phyloP scores from a whole-genome alignment of 2,113 vertebrate genomes.

The Eulemur macaco region DNA sequence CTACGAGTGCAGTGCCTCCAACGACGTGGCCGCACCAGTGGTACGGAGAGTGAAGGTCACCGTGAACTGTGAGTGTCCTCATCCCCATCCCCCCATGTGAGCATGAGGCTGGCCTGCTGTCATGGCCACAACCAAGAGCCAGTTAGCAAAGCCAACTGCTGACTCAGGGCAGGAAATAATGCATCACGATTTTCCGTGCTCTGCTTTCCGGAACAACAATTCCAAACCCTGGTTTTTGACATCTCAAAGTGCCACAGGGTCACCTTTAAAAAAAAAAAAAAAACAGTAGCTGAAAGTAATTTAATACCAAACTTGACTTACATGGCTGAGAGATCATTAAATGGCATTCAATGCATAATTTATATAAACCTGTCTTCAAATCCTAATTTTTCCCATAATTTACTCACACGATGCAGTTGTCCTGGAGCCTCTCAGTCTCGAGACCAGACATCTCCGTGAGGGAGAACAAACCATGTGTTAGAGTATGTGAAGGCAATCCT shows the following conservation, averaged over 20 bases:
- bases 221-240: not conserved
- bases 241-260: not conserved
- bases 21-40: constrained; percentile 92
- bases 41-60: constrained; percentile 93
- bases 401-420: not conserved
- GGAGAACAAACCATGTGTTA: not conserved
- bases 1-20: constrained; percentile 96
- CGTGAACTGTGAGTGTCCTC: constrained; percentile 94
- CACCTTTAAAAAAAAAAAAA: not conserved
- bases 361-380: not conserved
- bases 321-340: not conserved
- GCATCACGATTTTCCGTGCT: no score
- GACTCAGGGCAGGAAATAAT: not conserved
- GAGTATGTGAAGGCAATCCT: not conserved
- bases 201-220: not conserved
- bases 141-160: not conserved
- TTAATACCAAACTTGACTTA: not conserved
- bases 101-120: accelerated
- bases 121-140: no score
- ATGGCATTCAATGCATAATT: not conserved
- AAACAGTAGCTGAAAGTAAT: not conserved
- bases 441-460: not conserved
- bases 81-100: accelerated
- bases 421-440: not conserved
- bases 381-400: not conserved